Evolutionary conservation across 2,797 vertebrate genomes (phyloP).

Genomic region (Sebastes paucispinis): DNA sequence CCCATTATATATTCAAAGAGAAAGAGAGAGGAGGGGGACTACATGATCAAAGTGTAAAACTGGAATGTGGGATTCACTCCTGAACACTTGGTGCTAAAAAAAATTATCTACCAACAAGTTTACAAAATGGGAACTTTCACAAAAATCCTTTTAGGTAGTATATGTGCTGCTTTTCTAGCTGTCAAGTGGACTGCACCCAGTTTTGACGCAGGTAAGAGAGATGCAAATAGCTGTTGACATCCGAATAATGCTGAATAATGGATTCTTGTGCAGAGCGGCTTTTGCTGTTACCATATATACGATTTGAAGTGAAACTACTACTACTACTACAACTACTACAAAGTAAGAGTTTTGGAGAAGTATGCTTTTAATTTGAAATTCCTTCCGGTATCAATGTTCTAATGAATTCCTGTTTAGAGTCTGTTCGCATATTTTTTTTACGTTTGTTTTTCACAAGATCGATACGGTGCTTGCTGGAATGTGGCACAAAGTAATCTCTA

Average conservation of each 20-base stretch:
- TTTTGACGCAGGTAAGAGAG: conserved; percentile 71
- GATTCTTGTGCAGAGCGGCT: neutral
- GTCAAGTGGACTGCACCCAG: conserved; percentile 64
- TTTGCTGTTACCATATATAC: neutral
- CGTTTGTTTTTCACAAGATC: neutral
- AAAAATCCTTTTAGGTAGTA: conserved; percentile 50
- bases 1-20: neutral
- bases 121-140: conserved; percentile 52
- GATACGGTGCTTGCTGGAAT: neutral
- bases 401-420: neutral
- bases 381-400: neutral
- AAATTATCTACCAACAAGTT: neutral
- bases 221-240: neutral
- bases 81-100: neutral
- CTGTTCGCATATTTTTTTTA: neutral
- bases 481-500: neutral
- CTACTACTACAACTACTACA: too few relatives aligned
- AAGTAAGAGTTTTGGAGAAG: neutral
- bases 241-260: neutral
- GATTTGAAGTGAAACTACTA: neutral
- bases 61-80: neutral
- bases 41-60: neutral
- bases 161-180: conserved; percentile 56
- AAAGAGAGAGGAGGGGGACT: neutral
- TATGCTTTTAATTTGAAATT: neutral